Percentiles rank a stretch among this genome's conserved stretches.
phyloP scores from a whole-genome alignment of 2,888 invertebrate species.

The Parasteatoda lunata region DNA sequence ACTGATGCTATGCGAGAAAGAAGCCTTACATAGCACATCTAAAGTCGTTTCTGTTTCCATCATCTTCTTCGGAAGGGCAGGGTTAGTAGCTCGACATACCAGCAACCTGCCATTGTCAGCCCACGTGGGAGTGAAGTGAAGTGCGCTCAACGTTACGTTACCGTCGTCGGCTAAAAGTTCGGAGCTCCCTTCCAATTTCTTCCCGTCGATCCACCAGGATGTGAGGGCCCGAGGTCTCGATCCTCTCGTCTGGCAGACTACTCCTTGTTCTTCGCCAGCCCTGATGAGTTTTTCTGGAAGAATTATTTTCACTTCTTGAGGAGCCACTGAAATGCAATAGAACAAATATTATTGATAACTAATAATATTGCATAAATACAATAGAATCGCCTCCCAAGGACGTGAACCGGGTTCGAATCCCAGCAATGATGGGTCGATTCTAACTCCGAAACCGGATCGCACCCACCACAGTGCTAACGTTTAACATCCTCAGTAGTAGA shows the following conservation, averaged over 20 bases:
- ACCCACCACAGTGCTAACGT: too few species aligned
- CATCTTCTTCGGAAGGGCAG: constrained; percentile 67
- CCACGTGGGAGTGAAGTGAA: constrained; percentile 69
- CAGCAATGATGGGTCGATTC: too few species aligned
- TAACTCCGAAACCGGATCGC: too few species aligned
- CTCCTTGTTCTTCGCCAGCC: constrained; percentile 44
- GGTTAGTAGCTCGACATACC: constrained; percentile 70
- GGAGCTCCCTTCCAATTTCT: constrained; percentile 42
- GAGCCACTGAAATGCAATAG: constrained; percentile 46
- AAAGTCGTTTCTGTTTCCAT: constrained; percentile 70
- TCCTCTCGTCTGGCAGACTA: constrained; percentile 64
- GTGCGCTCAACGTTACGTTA: constrained; percentile 70
- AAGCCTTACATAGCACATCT: constrained; percentile 70
- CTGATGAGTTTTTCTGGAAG: constrained; percentile 39
- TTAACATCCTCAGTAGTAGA: too few species aligned
- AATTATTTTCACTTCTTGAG: constrained; percentile 47
- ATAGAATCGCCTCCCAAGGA: too few species aligned
- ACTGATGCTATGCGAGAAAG: too few species aligned
- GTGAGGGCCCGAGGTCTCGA: constrained; percentile 87
- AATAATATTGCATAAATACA: too few species aligned
- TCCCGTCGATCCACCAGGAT: constrained; percentile 80
- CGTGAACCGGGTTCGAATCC: too few species aligned
- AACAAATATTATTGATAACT: background rate
- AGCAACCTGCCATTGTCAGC: constrained; percentile 70
- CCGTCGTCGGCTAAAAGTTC: constrained; percentile 62